Percentiles rank a stretch among this genome's conserved stretches.
These are phyloP conservation scores for Acromyrmex echinatior DNA, from an alignment of 1,140 invertebrate species.

Conservation along the genomic window DNA sequence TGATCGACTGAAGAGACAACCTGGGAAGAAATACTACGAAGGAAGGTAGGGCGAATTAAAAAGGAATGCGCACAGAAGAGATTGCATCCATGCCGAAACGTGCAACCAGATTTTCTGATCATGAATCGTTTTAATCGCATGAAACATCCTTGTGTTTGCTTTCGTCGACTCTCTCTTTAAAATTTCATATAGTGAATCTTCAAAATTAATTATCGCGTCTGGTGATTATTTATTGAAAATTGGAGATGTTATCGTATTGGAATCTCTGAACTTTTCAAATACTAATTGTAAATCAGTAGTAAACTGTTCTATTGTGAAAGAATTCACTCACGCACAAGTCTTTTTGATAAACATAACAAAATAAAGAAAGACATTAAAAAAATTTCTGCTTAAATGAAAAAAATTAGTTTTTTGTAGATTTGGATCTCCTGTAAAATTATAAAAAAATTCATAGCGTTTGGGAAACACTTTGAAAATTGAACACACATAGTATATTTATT, in stretches of 20 bases:
- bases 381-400: too few relatives aligned
- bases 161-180: background rate
- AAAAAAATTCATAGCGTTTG: too few relatives aligned
- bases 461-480: too few relatives aligned
- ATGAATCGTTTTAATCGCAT: constrained; percentile 12
- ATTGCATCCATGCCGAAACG: background rate
- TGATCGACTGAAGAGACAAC: constrained; percentile 78
- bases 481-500: too few relatives aligned
- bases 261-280: background rate
- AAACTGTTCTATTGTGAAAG: background rate
- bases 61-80: constrained; percentile 18
- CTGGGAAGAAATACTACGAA: constrained; percentile 42
- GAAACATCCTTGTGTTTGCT: constrained; percentile 23
- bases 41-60: constrained; percentile 68
- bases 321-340: background rate
- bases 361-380: too few relatives aligned
- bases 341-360: too few relatives aligned
- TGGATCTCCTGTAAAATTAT: too few relatives aligned
- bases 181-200: background rate
- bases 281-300: background rate
- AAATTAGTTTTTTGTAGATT: too few relatives aligned
- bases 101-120: background rate
- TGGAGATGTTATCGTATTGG: background rate
- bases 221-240: constrained; percentile 1
- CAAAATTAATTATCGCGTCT: background rate